A percentile compares a stretch with the other conserved stretches of the same genome.
These are phyloP conservation scores for Trichogramma dendrolimi DNA, from an alignment of 2,888 invertebrate genomes.

Conservation along the genomic window DNA sequence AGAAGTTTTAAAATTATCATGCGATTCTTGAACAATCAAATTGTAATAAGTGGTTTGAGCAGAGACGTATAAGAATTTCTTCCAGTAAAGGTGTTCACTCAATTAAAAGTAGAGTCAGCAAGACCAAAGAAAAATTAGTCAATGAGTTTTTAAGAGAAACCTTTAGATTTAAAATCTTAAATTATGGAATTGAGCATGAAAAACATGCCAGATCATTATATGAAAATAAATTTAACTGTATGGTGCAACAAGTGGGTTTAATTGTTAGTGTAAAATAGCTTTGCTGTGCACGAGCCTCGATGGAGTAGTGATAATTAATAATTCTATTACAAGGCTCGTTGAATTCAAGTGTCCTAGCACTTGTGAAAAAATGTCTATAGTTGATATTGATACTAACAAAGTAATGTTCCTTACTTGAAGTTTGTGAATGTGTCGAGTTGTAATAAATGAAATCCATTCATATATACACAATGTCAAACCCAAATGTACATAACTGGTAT, in stretches of 20 bases:
- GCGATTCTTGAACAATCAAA: background rate
- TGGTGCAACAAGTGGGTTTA: slow-evolving; percentile 6
- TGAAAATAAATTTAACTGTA: background rate
- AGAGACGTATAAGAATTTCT: slow-evolving; percentile 5
- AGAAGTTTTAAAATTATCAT: slow-evolving; percentile 4
- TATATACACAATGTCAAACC: too few species aligned
- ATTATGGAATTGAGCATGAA: slow-evolving; percentile 5
- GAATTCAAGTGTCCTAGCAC: background rate
- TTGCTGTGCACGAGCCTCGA: slow-evolving; percentile 11
- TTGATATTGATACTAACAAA: too few species aligned
- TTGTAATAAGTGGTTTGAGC: background rate
- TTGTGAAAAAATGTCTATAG: background rate
- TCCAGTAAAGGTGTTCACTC: background rate
- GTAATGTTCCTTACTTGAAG: too few species aligned
- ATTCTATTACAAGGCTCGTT: background rate
- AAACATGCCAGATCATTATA: background rate
- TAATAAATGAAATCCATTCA: too few species aligned
- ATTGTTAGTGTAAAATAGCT: slow-evolving; percentile 11
- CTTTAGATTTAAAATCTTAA: background rate
- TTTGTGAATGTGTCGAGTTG: too few species aligned
- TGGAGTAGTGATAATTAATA: background rate
- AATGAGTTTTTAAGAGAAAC: slow-evolving; percentile 1
- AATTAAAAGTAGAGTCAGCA: slow-evolving; percentile 7
- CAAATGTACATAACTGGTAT: too few species aligned
- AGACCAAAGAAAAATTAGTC: slow-evolving; percentile 3